Percentiles rank a stretch among this genome's conserved stretches.
These are phyloP conservation scores for Nestor notabilis DNA, from an alignment of 2,113 vertebrate genomes.

Conservation along the genomic window DNA sequence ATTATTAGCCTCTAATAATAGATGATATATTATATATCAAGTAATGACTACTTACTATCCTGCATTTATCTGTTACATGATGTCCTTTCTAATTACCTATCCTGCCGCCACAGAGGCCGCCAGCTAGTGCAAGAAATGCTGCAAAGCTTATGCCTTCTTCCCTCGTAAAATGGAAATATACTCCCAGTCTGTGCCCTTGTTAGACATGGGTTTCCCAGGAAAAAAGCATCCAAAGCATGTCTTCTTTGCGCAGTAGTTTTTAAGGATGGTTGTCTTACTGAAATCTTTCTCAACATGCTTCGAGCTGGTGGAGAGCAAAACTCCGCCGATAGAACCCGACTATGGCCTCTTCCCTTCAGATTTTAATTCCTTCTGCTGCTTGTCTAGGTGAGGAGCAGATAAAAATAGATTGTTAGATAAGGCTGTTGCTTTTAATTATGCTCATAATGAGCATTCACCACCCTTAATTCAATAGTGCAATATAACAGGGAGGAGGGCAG, in stretches of 20 bases:
- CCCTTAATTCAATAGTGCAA: slow-evolving; percentile 40
- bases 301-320: not conserved
- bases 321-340: rapidly evolving
- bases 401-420: slow-evolving; percentile 54
- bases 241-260: not conserved
- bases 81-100: slow-evolving; percentile 61
- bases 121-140: not conserved
- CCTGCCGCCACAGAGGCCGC: not conserved
- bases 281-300: not conserved
- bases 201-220: not conserved
- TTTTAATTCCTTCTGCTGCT: slow-evolving; percentile 17
- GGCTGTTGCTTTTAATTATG: slow-evolving; percentile 51
- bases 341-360: not conserved
- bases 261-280: not conserved
- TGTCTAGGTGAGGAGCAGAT: slow-evolving; percentile 31
- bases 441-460: slow-evolving; percentile 22
- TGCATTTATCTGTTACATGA: slow-evolving; percentile 46
- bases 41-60: slow-evolving; percentile 47
- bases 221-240: not conserved
- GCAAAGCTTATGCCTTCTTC: not conserved
- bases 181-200: not conserved
- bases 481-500: not conserved
- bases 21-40: slow-evolving; percentile 52
- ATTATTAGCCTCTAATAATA: slow-evolving; percentile 65
- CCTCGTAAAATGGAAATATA: not conserved